Conservation (phyloP, 2,113 vertebrate species). For the Malaclemys terrapin region DNA sequence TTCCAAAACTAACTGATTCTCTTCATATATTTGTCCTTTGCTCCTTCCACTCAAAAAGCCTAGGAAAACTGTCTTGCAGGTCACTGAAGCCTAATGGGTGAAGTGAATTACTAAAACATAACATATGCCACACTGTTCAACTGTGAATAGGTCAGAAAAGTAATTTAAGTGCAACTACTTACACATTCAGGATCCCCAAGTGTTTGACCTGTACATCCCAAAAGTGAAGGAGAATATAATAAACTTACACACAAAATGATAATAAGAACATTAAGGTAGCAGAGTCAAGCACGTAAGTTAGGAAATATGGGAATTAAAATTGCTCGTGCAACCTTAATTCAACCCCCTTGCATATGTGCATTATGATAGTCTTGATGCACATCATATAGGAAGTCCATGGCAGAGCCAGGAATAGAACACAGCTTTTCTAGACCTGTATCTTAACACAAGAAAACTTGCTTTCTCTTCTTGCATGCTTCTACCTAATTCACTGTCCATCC, state of each 20-base stretch:
- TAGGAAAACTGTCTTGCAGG: neutral
- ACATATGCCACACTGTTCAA: neutral
- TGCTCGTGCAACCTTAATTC: neutral
- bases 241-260: neutral
- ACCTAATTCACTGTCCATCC: neutral
- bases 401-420: neutral
- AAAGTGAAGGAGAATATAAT: neutral
- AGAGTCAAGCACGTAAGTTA: neutral
- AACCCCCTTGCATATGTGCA: neutral
- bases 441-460: neutral
- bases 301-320: neutral
- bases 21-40: neutral
- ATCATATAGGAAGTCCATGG: neutral
- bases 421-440: neutral
- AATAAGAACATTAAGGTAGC: neutral
- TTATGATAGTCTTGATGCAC: neutral
- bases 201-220: neutral
- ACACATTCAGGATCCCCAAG: neutral
- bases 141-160: neutral
- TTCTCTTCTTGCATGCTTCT: neutral
- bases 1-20: neutral
- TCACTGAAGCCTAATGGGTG: neutral
- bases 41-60: neutral
- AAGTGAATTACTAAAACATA: neutral
- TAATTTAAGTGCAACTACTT: neutral